Percentiles rank a stretch among this genome's conserved stretches.
These are phyloP conservation scores for Dunckerocampus dactyliophorus DNA, from an alignment of 2,113 vertebrate genomes.

Conservation along the genomic window DNA sequence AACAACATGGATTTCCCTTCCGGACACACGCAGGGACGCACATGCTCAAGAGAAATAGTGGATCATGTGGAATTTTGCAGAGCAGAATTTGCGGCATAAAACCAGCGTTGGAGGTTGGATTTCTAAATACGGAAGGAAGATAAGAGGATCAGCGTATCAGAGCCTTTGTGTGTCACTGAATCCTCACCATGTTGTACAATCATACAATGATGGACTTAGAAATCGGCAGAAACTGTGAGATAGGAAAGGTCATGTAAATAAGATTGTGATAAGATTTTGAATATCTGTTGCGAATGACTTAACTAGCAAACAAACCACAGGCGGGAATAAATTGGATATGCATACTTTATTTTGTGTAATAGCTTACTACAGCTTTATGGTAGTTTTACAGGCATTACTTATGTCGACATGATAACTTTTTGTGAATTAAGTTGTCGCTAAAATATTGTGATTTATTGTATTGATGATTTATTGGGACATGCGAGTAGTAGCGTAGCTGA, in stretches of 20 bases:
- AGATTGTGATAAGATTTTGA: slow-evolving; percentile 18
- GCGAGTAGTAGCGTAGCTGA: no score
- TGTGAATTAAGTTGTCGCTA: no score
- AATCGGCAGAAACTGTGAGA: slow-evolving; percentile 25
- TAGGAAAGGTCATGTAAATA: slow-evolving; percentile 12
- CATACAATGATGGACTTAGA: slow-evolving; percentile 20
- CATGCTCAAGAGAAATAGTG: slow-evolving; percentile 15
- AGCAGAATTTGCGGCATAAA: slow-evolving; percentile 37
- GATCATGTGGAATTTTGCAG: slow-evolving; percentile 38
- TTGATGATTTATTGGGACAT: no score
- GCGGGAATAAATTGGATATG: background rate
- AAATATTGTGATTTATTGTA: no score
- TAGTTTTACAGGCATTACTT: background rate
- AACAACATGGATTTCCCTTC: slow-evolving; percentile 23
- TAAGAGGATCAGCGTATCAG: slow-evolving; percentile 42
- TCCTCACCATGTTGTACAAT: slow-evolving; percentile 13
- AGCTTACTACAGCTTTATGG: background rate
- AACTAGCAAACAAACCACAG: slow-evolving; percentile 5
- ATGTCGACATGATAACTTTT: no score
- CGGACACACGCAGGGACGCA: slow-evolving; percentile 2
- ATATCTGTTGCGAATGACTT: slow-evolving; percentile 14
- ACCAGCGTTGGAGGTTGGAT: slow-evolving; percentile 30
- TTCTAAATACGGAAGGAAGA: slow-evolving; percentile 37
- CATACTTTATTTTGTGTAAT: slow-evolving; percentile 1
- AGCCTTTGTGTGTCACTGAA: slow-evolving; percentile 29